Conservation (phyloP, 2,888 invertebrate genomes). For the Pemphredon lugubris region DNA sequence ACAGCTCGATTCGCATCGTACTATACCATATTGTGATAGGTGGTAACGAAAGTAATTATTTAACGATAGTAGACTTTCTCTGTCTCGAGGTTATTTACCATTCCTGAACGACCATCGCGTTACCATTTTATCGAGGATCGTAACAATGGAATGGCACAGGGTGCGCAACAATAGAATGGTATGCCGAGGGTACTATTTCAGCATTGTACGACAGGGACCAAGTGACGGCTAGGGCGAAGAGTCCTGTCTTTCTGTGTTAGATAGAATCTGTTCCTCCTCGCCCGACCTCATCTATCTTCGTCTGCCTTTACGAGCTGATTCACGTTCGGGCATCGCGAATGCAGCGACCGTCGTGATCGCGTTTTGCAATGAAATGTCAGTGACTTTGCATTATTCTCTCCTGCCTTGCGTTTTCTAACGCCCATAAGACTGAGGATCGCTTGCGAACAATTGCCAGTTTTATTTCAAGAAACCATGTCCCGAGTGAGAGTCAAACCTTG, state of each 20-base stretch:
- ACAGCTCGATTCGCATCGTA: neutral
- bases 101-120: neutral
- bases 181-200: constrained; percentile 29
- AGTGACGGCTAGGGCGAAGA: constrained; percentile 23
- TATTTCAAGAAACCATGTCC: too few species aligned
- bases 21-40: neutral
- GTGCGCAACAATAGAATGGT: constrained; percentile 21
- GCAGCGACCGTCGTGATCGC: neutral
- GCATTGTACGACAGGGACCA: constrained; percentile 17
- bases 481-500: too few species aligned
- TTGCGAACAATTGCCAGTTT: too few species aligned
- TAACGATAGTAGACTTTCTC: too few species aligned
- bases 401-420: too few species aligned
- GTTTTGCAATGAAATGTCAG: neutral
- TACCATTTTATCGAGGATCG: constrained; percentile 17
- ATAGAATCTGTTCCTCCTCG: constrained; percentile 13
- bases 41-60: neutral
- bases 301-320: constrained; percentile 11
- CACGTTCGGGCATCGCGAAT: neutral
- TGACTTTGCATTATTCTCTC: too few species aligned
- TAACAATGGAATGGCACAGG: constrained; percentile 32
- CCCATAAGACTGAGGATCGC: too few species aligned
- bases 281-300: constrained; percentile 15
- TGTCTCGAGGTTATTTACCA: too few species aligned
- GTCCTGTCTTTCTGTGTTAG: constrained; percentile 30